Percentiles rank a stretch among this genome's conserved stretches.
Conservation (phyloP, 1,140 invertebrate genomes). For the Cylas formicarius region DNA sequence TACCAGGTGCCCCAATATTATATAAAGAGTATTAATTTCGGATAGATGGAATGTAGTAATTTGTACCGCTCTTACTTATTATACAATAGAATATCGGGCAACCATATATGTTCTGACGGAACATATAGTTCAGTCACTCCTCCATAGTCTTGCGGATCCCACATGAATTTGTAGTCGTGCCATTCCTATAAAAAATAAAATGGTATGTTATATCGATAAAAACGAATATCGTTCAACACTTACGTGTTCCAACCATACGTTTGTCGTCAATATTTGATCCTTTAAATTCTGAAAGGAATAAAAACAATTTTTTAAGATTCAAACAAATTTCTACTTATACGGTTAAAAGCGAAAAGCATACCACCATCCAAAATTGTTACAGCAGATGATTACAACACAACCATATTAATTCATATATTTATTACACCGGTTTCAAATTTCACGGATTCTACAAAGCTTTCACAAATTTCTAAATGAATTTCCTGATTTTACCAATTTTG, state of each 20-base stretch:
- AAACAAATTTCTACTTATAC: neutral
- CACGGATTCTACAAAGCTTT: no score
- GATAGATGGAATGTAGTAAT: neutral
- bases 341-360: neutral
- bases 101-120: constrained; percentile 88
- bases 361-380: neutral
- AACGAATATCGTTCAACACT: constrained; percentile 43
- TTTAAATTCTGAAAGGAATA: constrained; percentile 79
- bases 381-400: no score
- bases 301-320: constrained; percentile 10
- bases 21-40: no score
- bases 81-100: constrained; percentile 94
- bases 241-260: constrained; percentile 93
- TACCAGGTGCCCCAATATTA: no score
- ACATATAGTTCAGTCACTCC: constrained; percentile 89
- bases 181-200: constrained; percentile 62
- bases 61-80: constrained; percentile 85
- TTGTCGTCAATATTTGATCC: constrained; percentile 93
- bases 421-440: no score
- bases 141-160: constrained; percentile 93
- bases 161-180: constrained; percentile 94
- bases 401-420: no score
- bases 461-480: no score
- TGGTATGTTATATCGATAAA: constrained; percentile 6
- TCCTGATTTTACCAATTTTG: no score